Evolutionary conservation across 2,113 vertebrate genomes (phyloP).

Genomic region (Gnathonemus echidnorhynchus): DNA sequence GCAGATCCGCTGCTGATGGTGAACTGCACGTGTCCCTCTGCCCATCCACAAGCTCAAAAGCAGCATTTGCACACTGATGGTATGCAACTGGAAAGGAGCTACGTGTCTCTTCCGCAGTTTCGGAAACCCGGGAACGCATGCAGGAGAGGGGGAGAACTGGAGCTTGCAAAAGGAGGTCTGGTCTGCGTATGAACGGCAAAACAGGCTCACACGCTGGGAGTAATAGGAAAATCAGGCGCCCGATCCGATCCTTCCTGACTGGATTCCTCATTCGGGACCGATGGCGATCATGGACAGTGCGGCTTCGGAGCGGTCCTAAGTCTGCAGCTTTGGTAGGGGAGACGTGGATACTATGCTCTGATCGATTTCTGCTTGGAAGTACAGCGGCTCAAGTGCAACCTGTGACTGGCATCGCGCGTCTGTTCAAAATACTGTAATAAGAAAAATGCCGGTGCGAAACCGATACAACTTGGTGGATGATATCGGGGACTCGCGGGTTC

Average conservation of each 20-base stretch:
- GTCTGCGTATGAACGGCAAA: background rate
- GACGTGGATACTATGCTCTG: background rate
- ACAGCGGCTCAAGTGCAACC: background rate
- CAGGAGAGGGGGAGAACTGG: background rate
- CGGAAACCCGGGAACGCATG: background rate
- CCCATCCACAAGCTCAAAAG: background rate
- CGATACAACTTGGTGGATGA: slow-evolving; percentile 91
- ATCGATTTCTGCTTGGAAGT: slow-evolving; percentile 21
- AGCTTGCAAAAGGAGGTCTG: background rate
- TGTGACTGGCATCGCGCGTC: background rate
- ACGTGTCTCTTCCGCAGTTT: background rate
- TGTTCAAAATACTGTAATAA: background rate
- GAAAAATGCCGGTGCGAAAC: slow-evolving; percentile 71
- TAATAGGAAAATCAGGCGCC: slow-evolving; percentile 26
- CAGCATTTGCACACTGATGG: background rate
- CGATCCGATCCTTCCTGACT: slow-evolving; percentile 38
- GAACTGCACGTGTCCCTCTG: background rate
- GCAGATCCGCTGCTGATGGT: slow-evolving; percentile 20
- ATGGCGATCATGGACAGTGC: slow-evolving; percentile 40
- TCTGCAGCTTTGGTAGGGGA: slow-evolving; percentile 16
- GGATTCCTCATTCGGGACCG: slow-evolving; percentile 25
- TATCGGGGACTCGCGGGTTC: slow-evolving; percentile 73
- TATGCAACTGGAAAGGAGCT: background rate
- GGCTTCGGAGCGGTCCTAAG: slow-evolving; percentile 24
- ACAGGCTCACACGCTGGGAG: background rate